Conservation (phyloP, 2,888 invertebrate species). For the Macrosoma leucophasiata region DNA sequence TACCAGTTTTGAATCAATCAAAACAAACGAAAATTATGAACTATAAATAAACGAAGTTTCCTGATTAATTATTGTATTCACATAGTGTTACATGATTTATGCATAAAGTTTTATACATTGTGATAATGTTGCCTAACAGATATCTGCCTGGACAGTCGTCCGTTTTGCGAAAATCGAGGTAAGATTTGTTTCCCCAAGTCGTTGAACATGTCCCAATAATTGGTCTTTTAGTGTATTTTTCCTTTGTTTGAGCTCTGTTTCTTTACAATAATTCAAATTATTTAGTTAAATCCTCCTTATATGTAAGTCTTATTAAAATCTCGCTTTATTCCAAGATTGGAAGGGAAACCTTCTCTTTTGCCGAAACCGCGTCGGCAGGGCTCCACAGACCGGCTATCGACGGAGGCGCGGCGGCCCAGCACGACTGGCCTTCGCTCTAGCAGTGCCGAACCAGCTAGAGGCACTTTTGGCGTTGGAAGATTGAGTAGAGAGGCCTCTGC, state of each 20-base stretch:
- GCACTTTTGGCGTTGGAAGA: conserved; percentile 40
- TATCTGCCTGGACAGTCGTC: conserved; percentile 40
- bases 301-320: too few species aligned
- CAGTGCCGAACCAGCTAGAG: conserved; percentile 54
- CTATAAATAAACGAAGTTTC: background rate
- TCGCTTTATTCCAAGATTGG: conserved; percentile 36
- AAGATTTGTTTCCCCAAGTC: conserved; percentile 9
- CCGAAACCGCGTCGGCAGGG: conserved; percentile 53
- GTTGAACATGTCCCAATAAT: too few species aligned
- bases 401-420: conserved; percentile 50
- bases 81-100: too few species aligned
- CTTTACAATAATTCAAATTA: background rate
- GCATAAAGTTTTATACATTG: background rate
- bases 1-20: background rate
- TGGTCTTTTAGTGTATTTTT: background rate
- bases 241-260: background rate
- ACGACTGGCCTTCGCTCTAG: conserved; percentile 48
- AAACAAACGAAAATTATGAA: background rate
- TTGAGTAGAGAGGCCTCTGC: conserved; percentile 58
- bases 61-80: background rate
- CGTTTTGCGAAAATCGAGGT: conserved; percentile 54
- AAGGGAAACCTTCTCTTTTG: conserved; percentile 53
- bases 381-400: conserved; percentile 55
- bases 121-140: conserved; percentile 28
- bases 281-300: too few species aligned